A percentile compares a stretch with the other conserved stretches of the same genome.
These are phyloP conservation scores for Myopa testacea DNA, from an alignment of 2,888 invertebrate genomes.

Conservation along the genomic window DNA sequence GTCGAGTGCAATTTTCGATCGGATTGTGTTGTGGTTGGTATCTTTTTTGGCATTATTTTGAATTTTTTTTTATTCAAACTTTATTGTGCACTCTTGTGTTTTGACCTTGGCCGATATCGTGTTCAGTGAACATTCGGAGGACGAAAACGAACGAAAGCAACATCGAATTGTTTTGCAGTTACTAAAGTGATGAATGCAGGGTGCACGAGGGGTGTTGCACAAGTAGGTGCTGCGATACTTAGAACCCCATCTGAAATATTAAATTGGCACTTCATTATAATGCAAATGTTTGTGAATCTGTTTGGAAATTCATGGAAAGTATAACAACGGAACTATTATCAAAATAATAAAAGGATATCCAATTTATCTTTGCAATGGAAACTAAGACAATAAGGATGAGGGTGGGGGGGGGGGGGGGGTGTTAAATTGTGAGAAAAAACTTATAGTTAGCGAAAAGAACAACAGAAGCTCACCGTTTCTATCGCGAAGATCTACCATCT, in stretches of 20 bases:
- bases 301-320: no score
- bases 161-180: neutral
- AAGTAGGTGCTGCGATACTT: neutral
- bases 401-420: no score
- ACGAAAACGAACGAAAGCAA: neutral
- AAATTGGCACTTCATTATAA: neutral
- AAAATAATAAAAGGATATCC: neutral
- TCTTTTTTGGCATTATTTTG: neutral
- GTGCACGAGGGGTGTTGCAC: no score
- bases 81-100: neutral
- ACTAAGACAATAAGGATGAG: no score
- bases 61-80: neutral
- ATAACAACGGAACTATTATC: no score
- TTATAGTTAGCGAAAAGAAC: no score
- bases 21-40: neutral
- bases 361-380: neutral
- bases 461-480: no score
- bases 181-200: neutral
- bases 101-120: slow-evolving; percentile 10
- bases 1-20: slow-evolving; percentile 18
- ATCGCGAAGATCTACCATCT: no score
- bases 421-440: no score
- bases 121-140: neutral
- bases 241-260: neutral
- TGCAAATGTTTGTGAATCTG: no score